These are phyloP conservation scores for Anisognathus igniventris DNA, from an alignment of 2,797 vertebrate species.

Conservation along the genomic window DNA sequence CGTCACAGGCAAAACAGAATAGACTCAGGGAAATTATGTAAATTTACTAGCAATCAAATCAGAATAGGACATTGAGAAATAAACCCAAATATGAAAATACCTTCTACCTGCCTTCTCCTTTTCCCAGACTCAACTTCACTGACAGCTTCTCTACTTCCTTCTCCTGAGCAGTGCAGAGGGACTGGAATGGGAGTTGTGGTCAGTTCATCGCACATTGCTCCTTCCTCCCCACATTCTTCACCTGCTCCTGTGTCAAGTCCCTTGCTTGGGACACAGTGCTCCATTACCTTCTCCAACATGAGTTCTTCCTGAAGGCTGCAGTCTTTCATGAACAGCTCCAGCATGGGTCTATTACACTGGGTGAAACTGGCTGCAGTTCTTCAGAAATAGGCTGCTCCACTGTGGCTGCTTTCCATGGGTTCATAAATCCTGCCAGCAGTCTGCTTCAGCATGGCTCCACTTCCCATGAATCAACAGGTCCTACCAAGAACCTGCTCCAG, in stretches of 20 bases:
- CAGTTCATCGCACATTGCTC: accelerated
- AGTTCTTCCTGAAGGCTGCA: neutral
- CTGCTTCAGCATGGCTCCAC: accelerated
- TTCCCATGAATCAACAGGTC: neutral
- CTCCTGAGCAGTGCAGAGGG: accelerated
- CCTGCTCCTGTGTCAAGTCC: neutral
- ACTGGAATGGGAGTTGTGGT: accelerated
- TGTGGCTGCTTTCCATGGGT: neutral
- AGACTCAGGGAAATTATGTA: accelerated
- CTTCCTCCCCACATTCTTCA: neutral
- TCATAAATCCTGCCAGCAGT: neutral
- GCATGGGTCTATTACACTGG: accelerated
- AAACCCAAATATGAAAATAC: neutral
- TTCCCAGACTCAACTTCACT: neutral
- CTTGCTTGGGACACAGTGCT: neutral
- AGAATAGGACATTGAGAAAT: neutral
- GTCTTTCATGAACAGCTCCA: neutral
- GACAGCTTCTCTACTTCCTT: accelerated
- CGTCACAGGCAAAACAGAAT: neutral
- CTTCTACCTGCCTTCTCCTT: neutral
- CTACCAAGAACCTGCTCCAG: neutral
- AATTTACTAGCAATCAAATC: neutral
- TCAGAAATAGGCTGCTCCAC: neutral
- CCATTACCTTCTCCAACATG: neutral
- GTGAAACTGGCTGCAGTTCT: neutral